Base-by-base conservation (phyloP, 1,140 invertebrate species). In the Drosophila baimaii region DNA sequence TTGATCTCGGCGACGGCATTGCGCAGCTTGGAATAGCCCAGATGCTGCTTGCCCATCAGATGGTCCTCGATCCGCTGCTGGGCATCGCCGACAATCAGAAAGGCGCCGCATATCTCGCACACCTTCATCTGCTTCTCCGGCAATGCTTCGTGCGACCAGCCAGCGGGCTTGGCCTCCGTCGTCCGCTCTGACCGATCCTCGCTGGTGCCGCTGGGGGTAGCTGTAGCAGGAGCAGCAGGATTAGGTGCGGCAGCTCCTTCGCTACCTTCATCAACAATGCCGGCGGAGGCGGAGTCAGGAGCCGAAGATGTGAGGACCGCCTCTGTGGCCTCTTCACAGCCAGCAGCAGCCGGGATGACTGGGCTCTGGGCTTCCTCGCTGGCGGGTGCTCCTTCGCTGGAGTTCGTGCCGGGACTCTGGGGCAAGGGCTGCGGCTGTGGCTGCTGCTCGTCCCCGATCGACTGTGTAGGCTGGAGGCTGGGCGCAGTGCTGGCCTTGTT, bases 51-150 rank as follows among this genome's bases (percentile, higher is more conserved):
- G 5, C 98, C 98, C 94, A 97, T 98, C 35, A 99, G 93, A 94
- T 99, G 98, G 92, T 99, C 98, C 90, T 99, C 98, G 73, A 99
- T 98, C 76, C 98, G 94, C 89, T 99, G 98, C 90, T 99, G 98
- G 3, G 98, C 98, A 93, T 99, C 98, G n/a, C 96, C 98, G 21
- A 99, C 98, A 84, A 99, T 99, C 13, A 99, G 93, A 93, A 99
- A 99, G 9, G 98, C 98, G 5, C 98, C 98, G 93, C 98, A 99
- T 3, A 99, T 97, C 82, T 98, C 97, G 93, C 99, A 99, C 3
- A 99, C 98, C 93, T 99, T 98, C 98, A 99, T 99, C 92, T 98
- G 97, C 92, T 99, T 99, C 92, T 98, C 97, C 91, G 97, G 97
- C 33, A 96, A 96, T 0, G 82, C 25, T 2, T 89, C 85, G 33